Evolutionary conservation across 2,797 vertebrate genomes (phyloP), one percentile per base, ranked within the genome.

Genomic region (Chelidonichthys spinosus): DNA sequence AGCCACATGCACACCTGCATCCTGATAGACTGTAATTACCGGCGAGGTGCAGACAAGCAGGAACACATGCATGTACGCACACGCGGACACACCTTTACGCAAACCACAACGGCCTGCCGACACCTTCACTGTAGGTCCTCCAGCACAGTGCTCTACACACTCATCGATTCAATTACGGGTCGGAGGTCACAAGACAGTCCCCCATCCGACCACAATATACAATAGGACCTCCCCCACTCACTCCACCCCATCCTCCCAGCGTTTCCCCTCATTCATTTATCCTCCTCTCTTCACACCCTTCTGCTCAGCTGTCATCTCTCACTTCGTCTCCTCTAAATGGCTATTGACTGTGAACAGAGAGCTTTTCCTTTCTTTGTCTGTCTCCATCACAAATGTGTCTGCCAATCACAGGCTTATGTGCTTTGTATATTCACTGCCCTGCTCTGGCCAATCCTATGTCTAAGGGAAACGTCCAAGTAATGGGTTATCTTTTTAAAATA

Each of bases 261-360:
- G 63, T 90, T 77, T 83, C 80, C 72, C 85, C 35, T 90, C 90
- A 89, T 88, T 90, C 85, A 90, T 87, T 81, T 84, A 85, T 81
- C 83, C 85, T 88, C 77, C 74, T 82, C 87, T 86, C 89, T 89
- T 86, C 88, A 89, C 91, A 88, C 87, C 87, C 89, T 82, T 88
- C 85, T 88, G 87, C 91, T 91, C 89, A 89, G 91, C 92, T 92
- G 91, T 93, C 93, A 92, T 92, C 91, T 89, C 90, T 91, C 88
- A 90, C 91, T 92, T 78, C 88, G 74, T 92, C 90, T 91, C 82
- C 88, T 85, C 90, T 90, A 91, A 93, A 91, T 87, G 85, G 86
- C 90, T 81, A 92, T 92, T 93, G 91, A 93, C 87, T 86, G 73
- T 66, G 82, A 79, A 87, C 90, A 90, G 79, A 82, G 83, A 85